Evolutionary conservation across 1,140 invertebrate genomes (phyloP).

Genomic region (Lysiphlebus fabarum): DNA sequence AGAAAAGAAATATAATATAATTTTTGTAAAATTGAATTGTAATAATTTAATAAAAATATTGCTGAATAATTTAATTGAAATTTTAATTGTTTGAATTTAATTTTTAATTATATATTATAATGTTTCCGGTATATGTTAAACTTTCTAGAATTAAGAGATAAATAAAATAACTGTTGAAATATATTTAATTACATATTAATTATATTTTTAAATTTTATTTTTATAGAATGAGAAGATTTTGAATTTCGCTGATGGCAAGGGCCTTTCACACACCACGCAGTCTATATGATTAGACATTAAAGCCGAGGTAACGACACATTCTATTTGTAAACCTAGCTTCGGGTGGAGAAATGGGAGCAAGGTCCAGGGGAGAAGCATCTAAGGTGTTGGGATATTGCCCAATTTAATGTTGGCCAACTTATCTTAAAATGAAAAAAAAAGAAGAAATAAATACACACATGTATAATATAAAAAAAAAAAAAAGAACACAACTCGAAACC

Average conservation of each 20-base stretch:
- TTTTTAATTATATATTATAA: too few relatives aligned
- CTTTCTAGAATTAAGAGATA: too few relatives aligned
- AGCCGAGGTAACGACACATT: conserved; percentile 24
- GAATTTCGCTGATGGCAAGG: background rate
- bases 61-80: too few relatives aligned
- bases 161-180: too few relatives aligned
- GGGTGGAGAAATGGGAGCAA: conserved; percentile 54
- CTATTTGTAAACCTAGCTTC: conserved; percentile 46
- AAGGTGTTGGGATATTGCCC: conserved; percentile 51
- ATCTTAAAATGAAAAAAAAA: conserved; percentile 43
- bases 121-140: too few relatives aligned
- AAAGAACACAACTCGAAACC: conserved; percentile 36
- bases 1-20: too few relatives aligned
- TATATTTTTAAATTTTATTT: too few relatives aligned
- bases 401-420: conserved; percentile 44
- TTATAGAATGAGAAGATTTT: too few relatives aligned
- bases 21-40: too few relatives aligned
- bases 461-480: conserved; percentile 44
- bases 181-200: too few relatives aligned
- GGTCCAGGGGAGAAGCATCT: conserved; percentile 53
- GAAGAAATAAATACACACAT: too few relatives aligned
- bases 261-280: conserved; percentile 11
- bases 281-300: conserved; percentile 2
- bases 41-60: too few relatives aligned
- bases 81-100: background rate